A percentile compares a stretch with the other conserved stretches of the same genome.
These are phyloP conservation scores for Carcina quercana DNA, from an alignment of 2,888 invertebrate species.

Conservation along the genomic window DNA sequence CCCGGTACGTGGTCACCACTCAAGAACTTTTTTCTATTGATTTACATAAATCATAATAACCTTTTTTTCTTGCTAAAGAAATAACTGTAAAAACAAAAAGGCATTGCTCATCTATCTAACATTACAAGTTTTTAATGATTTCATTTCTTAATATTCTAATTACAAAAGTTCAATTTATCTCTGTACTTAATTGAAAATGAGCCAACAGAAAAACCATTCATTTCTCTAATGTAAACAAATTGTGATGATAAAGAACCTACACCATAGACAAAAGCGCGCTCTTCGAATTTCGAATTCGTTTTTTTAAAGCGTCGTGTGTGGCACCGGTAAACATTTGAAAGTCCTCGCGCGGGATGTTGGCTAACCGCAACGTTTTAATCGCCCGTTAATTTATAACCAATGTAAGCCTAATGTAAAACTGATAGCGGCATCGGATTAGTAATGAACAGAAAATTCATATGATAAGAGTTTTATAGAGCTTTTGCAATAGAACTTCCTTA, in stretches of 20 bases:
- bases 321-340: conserved; percentile 32
- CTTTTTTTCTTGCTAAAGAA: too few species aligned
- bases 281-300: conserved; percentile 10
- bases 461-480: conserved; percentile 30
- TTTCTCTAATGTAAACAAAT: background rate
- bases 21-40: too few species aligned
- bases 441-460: conserved; percentile 29
- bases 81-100: too few species aligned
- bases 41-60: too few species aligned
- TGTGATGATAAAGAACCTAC: conserved; percentile 11
- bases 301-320: conserved; percentile 44
- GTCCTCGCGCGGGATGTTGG: conserved; percentile 40
- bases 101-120: too few species aligned
- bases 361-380: conserved; percentile 33
- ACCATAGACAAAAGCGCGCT: conserved; percentile 5
- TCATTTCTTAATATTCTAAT: too few species aligned
- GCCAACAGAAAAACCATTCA: too few species aligned
- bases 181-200: too few species aligned
- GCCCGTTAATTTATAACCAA: conserved; percentile 44
- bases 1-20: too few species aligned
- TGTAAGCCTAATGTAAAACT: conserved; percentile 19
- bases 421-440: conserved; percentile 41
- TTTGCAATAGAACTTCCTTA: conserved; percentile 23
- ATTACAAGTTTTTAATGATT: too few species aligned
- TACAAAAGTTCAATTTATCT: too few species aligned